Evolutionary conservation across 1,140 invertebrate genomes (phyloP).

Genomic region (Macrotrachela quadricornifera): DNA sequence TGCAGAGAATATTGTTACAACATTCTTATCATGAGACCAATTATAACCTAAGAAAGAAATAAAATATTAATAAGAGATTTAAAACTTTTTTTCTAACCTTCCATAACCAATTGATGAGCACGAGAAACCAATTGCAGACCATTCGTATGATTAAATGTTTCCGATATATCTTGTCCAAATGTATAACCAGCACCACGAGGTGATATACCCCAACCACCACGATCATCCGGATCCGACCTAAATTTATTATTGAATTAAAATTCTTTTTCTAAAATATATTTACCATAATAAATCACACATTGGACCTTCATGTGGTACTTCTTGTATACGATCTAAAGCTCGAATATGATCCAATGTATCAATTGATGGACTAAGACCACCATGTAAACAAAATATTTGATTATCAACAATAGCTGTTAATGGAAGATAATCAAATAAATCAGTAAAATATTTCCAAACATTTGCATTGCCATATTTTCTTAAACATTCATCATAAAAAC

Average conservation of each 20-base stretch:
- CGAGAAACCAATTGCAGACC: constrained; percentile 86
- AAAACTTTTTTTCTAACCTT: constrained; percentile 32
- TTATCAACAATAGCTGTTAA: constrained; percentile 83
- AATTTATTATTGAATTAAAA: constrained; percentile 50
- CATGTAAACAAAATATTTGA: constrained; percentile 97
- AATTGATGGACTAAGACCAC: constrained; percentile 91
- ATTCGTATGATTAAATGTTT: constrained; percentile 99
- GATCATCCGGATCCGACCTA: constrained; percentile 73
- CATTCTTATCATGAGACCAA: constrained; percentile 98
- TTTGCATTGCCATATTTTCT: constrained; percentile 98
- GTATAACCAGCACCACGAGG: constrained; percentile 97
- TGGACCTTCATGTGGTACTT: constrained; percentile 96
- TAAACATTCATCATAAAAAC: constrained; percentile 96
- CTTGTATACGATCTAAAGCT: constrained; percentile 89
- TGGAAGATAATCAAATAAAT: constrained; percentile 95
- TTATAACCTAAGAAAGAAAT: constrained; percentile 56
- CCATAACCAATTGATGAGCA: constrained; percentile 99
- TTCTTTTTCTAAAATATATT: constrained; percentile 39
- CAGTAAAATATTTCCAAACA: constrained; percentile 99
- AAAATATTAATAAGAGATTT: background rate
- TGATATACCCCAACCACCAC: constrained; percentile 98
- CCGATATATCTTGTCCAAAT: constrained; percentile 96
- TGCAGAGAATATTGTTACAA: constrained; percentile 97
- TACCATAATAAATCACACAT: constrained; percentile 99
- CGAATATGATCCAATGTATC: constrained; percentile 97